These are phyloP conservation scores for Eurosta solidaginis DNA, from an alignment of 1,140 invertebrate genomes.

Conservation along the genomic window DNA sequence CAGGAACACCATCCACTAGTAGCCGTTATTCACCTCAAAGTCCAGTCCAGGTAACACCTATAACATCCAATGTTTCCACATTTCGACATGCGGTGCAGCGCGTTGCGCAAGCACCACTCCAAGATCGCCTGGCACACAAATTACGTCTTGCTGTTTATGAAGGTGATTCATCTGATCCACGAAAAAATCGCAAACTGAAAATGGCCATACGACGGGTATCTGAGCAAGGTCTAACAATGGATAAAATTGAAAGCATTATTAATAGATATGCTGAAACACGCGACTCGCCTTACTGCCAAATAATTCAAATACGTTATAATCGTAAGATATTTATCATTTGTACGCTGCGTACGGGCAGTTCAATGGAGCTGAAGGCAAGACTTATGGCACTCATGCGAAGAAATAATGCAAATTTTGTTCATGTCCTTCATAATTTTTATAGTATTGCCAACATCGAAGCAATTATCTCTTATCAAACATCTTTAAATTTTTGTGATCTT, in stretches of 20 bases:
- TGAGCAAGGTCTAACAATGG: neutral
- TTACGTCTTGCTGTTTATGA: constrained; percentile 41
- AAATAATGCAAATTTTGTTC: constrained; percentile 36
- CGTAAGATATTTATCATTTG: constrained; percentile 33
- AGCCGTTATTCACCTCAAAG: neutral
- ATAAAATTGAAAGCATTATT: neutral
- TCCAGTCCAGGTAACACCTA: neutral
- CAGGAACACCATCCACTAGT: neutral
- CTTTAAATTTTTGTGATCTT: constrained; percentile 23
- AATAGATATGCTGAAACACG: neutral
- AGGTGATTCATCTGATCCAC: constrained; percentile 21
- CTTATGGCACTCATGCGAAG: constrained; percentile 33
- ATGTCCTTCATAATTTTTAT: constrained; percentile 21
- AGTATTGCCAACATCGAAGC: constrained; percentile 42
- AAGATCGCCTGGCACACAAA: constrained; percentile 35
- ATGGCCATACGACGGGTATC: neutral
- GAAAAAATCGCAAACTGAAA: neutral
- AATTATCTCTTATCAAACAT: constrained; percentile 23
- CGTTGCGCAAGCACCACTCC: neutral
- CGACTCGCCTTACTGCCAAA: neutral
- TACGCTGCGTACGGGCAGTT: constrained; percentile 39
- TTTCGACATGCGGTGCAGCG: neutral
- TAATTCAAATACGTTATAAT: constrained; percentile 22
- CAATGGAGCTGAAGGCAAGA: constrained; percentile 32
- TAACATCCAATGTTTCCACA: neutral